phyloP scores from a whole-genome alignment of 2,888 invertebrate species.

The Yponomeuta evonymella region DNA sequence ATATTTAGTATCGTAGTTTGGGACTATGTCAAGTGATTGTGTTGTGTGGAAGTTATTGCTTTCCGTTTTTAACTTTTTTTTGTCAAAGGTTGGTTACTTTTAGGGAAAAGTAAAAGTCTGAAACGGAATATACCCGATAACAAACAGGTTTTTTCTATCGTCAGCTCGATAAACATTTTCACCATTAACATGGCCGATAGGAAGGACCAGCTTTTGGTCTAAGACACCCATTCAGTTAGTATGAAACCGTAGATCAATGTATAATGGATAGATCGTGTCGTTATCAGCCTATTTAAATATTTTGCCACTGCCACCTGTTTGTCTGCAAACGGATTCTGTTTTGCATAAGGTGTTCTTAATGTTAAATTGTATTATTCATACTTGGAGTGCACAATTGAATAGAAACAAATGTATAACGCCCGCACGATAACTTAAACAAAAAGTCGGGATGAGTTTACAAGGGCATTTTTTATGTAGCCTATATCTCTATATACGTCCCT shows the following conservation, averaged over 20 bases:
- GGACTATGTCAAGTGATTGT: too few relatives aligned
- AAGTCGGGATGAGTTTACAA: too few relatives aligned
- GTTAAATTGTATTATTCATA: background rate
- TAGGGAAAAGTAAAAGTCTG: too few relatives aligned
- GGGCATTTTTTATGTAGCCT: too few relatives aligned
- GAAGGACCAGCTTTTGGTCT: background rate
- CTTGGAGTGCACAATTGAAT: background rate
- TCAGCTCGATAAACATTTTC: background rate
- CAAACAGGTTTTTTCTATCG: background rate
- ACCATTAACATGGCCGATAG: background rate
- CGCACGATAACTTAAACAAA: too few relatives aligned
- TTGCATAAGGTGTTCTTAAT: background rate
- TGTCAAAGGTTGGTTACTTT: too few relatives aligned
- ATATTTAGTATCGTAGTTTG: too few relatives aligned
- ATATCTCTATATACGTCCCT: too few relatives aligned
- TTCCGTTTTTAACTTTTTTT: too few relatives aligned
- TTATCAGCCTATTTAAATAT: slow-evolving; percentile 6
- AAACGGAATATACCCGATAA: background rate
- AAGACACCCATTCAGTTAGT: background rate
- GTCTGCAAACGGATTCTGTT: background rate
- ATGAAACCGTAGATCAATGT: background rate
- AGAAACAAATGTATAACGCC: too few relatives aligned
- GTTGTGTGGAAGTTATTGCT: too few relatives aligned
- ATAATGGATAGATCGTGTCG: background rate
- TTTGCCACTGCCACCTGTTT: background rate